These are phyloP conservation scores for Symphodus melops DNA, from an alignment of 2,113 vertebrate species.

Conservation along the genomic window DNA sequence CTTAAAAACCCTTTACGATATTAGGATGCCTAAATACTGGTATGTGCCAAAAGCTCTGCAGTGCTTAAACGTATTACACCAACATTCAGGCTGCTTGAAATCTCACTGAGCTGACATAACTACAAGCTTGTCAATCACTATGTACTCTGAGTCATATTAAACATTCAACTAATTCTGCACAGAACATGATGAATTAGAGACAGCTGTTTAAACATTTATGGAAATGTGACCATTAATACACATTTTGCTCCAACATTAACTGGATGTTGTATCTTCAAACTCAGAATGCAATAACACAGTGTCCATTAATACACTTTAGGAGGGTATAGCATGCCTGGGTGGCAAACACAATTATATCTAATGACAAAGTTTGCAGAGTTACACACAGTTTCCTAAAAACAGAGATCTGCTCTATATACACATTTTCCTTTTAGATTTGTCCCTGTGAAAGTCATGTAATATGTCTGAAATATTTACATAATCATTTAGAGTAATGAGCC, in stretches of 20 bases:
- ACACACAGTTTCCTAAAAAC: slow-evolving; percentile 19
- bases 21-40: slow-evolving; percentile 12
- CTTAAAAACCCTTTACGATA: slow-evolving; percentile 34
- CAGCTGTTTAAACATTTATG: not conserved
- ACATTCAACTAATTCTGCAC: not conserved
- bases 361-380: slow-evolving; percentile 10
- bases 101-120: slow-evolving; percentile 20
- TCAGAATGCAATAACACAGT: slow-evolving; percentile 8
- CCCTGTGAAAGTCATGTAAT: slow-evolving; percentile 36
- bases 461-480: slow-evolving; percentile 57
- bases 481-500: slow-evolving; percentile 48
- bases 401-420: slow-evolving; percentile 26
- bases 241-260: too few species aligned
- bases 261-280: not conserved
- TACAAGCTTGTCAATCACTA: slow-evolving; percentile 54
- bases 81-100: slow-evolving; percentile 5
- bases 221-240: not conserved
- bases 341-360: slow-evolving; percentile 37
- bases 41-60: slow-evolving; percentile 15
- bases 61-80: slow-evolving; percentile 10
- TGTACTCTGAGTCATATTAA: not conserved
- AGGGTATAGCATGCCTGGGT: slow-evolving; percentile 19
- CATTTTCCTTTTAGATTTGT: slow-evolving; percentile 28
- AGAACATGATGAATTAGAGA: not conserved
- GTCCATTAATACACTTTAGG: slow-evolving; percentile 4